Evolutionary conservation across 2,797 vertebrate genomes (phyloP), one percentile per base, ranked within the genome.

Genomic region (Apogon talboti): DNA sequence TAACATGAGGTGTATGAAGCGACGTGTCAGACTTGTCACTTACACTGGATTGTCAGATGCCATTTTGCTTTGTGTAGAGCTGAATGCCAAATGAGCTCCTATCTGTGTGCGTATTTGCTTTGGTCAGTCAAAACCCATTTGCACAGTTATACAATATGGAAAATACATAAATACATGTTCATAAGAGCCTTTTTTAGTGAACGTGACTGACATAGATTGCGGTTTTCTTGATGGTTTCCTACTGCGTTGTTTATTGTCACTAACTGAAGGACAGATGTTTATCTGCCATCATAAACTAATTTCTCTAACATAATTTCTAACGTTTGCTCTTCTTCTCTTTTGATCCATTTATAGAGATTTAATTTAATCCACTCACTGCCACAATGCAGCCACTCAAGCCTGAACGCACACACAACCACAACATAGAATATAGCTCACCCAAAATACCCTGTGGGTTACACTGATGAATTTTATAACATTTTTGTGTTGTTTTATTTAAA

Each of bases 271-370:
- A 30, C 66, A 50, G 3, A 46, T 7, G 9, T 41, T 24, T 55
- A 28, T 71, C 33, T 6, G 8, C 41, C 16, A 58, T 43, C 50
- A 28, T 47, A 59, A 45, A 65, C 19, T 59, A 66, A 70, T 65
- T 35, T 15, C 48, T 30, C 33, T 57, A 45, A 80, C 18, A 18
- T 59, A 56, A 61, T 79, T 66, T 66, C 30, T 71, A 14, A 66
- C 67, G 16, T 54, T 37, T 75, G 49, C 38, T 51, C 70, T 28
- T 62, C 40, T 45, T 73, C 13, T 64, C 15, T 51, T 68, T 71
- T 68, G 45, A 83, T 82, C 76, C 59, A 44, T 77, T 86, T 82
- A 74, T 74, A 71, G 42, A 75, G 57, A 65, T 65, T 65, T 65
- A 12, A 40, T 48, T 49, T 66, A 63, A 84, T 85, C 74, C 64